phyloP scores from a whole-genome alignment of 2,888 invertebrate species.

The Eledona agricola region DNA sequence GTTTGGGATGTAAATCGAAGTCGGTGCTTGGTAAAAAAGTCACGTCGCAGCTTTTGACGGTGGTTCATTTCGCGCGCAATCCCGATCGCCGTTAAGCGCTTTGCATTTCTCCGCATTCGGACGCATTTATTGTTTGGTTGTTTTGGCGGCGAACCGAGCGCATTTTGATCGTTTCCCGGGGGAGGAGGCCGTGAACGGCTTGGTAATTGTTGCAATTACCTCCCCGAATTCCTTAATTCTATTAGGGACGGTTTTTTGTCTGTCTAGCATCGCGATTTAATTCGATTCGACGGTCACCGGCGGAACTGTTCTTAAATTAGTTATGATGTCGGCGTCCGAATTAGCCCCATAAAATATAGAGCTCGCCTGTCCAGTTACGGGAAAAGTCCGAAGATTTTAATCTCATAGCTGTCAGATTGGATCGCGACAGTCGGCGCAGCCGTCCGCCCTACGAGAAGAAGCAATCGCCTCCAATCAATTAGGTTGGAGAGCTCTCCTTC shows the following conservation, averaged over 20 bases:
- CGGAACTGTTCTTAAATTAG: constrained; percentile 25
- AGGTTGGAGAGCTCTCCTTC: constrained; percentile 50
- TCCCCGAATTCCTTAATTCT: constrained; percentile 26
- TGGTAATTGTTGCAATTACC: constrained; percentile 25
- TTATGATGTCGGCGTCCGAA: constrained; percentile 30
- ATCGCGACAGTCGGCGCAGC: constrained; percentile 49
- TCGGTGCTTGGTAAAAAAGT: too few species aligned
- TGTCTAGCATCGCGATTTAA: constrained; percentile 16
- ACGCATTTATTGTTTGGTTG: constrained; percentile 25
- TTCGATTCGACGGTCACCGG: constrained; percentile 14
- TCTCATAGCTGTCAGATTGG: constrained; percentile 58
- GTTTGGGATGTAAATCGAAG: too few species aligned
- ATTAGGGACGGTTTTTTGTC: constrained; percentile 20
- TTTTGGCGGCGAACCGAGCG: constrained; percentile 27
- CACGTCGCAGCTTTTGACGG: constrained; percentile 7
- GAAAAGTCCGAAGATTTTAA: constrained; percentile 45
- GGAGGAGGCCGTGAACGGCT: constrained; percentile 20
- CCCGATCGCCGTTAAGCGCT: constrained; percentile 25
- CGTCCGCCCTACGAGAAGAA: constrained; percentile 46
- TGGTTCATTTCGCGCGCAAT: constrained; percentile 18
- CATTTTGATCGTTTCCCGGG: constrained; percentile 25
- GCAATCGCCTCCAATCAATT: constrained; percentile 57
- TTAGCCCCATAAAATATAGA: constrained; percentile 32
- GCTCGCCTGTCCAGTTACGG: constrained; percentile 22
- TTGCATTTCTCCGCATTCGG: constrained; percentile 23